These are phyloP conservation scores for Ceratoteleas bidentatus DNA, from an alignment of 1,140 invertebrate species.

Conservation along the genomic window DNA sequence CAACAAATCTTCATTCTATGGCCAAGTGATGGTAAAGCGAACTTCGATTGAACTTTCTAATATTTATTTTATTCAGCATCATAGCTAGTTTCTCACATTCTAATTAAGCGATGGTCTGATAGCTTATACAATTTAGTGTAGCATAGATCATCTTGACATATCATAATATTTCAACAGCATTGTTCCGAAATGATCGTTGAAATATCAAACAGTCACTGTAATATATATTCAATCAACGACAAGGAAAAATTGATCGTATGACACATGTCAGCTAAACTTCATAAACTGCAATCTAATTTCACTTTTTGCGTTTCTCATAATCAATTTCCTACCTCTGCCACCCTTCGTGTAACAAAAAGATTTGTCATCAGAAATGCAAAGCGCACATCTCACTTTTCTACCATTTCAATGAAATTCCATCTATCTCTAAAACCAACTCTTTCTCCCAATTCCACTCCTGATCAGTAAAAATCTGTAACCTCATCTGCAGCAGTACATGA, in stretches of 20 bases:
- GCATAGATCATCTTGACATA: constrained; percentile 13
- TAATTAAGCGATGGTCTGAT: constrained; percentile 21
- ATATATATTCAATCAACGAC: constrained; percentile 16
- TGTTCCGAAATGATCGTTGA: constrained; percentile 22
- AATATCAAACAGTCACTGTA: constrained; percentile 23
- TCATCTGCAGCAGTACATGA: not conserved
- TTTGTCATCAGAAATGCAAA: not conserved
- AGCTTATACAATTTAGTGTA: constrained; percentile 24
- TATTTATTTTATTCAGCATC: constrained; percentile 47
- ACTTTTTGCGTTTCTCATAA: not conserved
- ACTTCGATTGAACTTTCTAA: constrained; percentile 34
- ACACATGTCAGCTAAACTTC: constrained; percentile 21
- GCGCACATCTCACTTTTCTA: too few species aligned
- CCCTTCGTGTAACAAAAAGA: not conserved
- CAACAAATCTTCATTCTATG: constrained; percentile 48
- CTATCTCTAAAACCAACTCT: too few species aligned
- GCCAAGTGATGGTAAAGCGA: constrained; percentile 45
- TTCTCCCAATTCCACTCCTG: too few species aligned
- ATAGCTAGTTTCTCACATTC: constrained; percentile 32
- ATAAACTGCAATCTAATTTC: not conserved
- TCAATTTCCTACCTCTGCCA: too few species aligned
- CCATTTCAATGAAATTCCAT: too few species aligned
- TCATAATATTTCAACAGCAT: constrained; percentile 28
- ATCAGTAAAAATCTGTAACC: not conserved
- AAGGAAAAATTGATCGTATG: constrained; percentile 23